These are phyloP conservation scores for Thymelicus acteon DNA, from an alignment of 2,888 invertebrate genomes.

Conservation along the genomic window DNA sequence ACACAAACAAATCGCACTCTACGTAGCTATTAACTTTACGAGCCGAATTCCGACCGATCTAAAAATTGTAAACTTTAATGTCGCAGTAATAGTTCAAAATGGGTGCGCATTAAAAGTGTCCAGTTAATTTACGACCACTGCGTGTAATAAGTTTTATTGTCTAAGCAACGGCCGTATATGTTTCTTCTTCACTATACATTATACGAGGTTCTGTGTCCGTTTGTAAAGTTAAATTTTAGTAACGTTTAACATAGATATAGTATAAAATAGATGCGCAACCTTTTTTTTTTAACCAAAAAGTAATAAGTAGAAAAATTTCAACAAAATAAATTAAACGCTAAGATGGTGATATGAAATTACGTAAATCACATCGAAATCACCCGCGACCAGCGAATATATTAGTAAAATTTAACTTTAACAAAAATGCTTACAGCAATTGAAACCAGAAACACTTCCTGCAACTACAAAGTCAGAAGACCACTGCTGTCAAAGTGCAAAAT, in stretches of 20 bases:
- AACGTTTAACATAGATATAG: too few relatives aligned
- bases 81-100: conserved; percentile 78
- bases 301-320: too few relatives aligned
- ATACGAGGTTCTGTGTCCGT: neutral
- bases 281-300: too few relatives aligned
- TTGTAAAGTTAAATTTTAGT: conserved; percentile 8
- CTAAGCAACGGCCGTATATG: conserved; percentile 51
- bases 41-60: conserved; percentile 49
- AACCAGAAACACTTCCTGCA: too few relatives aligned
- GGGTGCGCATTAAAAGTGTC: conserved; percentile 75
- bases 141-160: conserved; percentile 65
- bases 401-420: too few relatives aligned
- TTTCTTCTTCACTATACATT: conserved; percentile 5
- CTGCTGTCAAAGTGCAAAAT: too few relatives aligned
- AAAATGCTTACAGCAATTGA: too few relatives aligned
- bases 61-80: conserved; percentile 61
- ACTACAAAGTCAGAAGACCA: too few relatives aligned
- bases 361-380: too few relatives aligned
- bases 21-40: conserved; percentile 45
- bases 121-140: conserved; percentile 64
- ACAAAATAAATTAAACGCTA: too few relatives aligned
- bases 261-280: neutral
- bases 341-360: too few relatives aligned
- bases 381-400: too few relatives aligned
- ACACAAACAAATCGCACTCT: neutral